phyloP scores from a whole-genome alignment of 1,140 invertebrate species.

The Eueides isabella region DNA sequence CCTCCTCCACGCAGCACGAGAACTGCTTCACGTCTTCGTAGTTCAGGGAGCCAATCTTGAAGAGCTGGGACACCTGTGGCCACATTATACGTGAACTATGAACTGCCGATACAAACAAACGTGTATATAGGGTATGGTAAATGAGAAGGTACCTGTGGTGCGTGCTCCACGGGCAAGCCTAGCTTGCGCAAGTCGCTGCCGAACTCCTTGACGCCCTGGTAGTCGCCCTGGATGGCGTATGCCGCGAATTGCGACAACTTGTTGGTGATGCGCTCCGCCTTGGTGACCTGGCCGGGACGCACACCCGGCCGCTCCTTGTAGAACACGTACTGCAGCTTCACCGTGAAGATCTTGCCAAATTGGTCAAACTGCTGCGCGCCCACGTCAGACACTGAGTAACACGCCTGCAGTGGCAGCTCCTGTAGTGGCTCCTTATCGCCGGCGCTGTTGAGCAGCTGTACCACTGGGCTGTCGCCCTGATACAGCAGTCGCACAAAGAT shows the following conservation, averaged over 20 bases:
- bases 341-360: conserved; percentile 99
- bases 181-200: conserved; percentile 96
- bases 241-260: conserved; percentile 96
- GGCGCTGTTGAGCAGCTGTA: conserved; percentile 92
- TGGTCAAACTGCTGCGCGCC: conserved; percentile 99
- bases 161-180: conserved; percentile 98
- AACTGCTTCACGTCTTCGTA: conserved; percentile 97
- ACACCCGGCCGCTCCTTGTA: conserved; percentile 99
- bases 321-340: conserved; percentile 99
- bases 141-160: conserved; percentile 87
- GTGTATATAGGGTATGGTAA: neutral
- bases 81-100: too few relatives aligned
- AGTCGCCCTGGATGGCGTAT: conserved; percentile 96
- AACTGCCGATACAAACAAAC: too few relatives aligned
- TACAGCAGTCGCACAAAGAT: conserved; percentile 92
- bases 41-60: conserved; percentile 96
- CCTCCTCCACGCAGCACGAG: conserved; percentile 94
- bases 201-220: conserved; percentile 95
- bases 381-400: conserved; percentile 95
- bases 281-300: conserved; percentile 95
- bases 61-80: conserved; percentile 93
- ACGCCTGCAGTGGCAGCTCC: conserved; percentile 95
- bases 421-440: conserved; percentile 96
- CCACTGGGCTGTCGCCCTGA: conserved; percentile 91
- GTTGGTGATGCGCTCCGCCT: conserved; percentile 94